Evolutionary conservation across 2,797 vertebrate species (phyloP), one percentile per base, ranked within the genome.

Genomic region (Aphelocoma californica): DNA sequence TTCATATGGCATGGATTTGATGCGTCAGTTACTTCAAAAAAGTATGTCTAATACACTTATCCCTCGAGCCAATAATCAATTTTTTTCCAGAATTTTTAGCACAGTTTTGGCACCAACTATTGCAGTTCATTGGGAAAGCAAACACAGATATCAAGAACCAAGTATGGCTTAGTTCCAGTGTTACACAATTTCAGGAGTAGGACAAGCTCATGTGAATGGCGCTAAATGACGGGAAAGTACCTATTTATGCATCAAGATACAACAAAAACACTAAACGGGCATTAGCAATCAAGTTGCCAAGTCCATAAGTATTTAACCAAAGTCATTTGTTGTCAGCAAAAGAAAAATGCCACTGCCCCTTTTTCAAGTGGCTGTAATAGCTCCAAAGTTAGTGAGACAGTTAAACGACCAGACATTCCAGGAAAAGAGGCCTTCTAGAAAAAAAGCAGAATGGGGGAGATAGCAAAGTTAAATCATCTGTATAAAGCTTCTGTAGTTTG

Each of bases 221-320:
- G 40, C 18, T 82, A 74, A 73, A 53, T 38, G 5, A 64, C 20
- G 75, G 21, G 12, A 31, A 77, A 91, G 42, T 19, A 77, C 6
- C 44, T 75, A 56, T 62, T 73, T 62, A 82, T 44, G 32, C 32
- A 87, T 26, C 24, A 80, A 73, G 58, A 62, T 23, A 62, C 10
- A 56, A 62, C 14, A 28, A 66, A 85, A 84, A 60, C 47, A 65
- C 38, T 57, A 54, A 79, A 79, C 0, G 0, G 5, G 44, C 31
- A 72, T 11, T 58, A 72, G 26, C 26, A 83, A 61, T 44, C 47
- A 89, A 86, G 26, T 18, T 45, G 15, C 13, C 34, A 45, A 48
- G 29, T 61, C 19, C 64, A 78, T 64, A 89, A 78, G 56, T 61
- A 93, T 42, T 82, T 89, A 81, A 74, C 36, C 12, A 8, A 81